These are phyloP conservation scores for Lasius fuliginosus DNA, from an alignment of 2,888 invertebrate genomes.

Conservation along the genomic window DNA sequence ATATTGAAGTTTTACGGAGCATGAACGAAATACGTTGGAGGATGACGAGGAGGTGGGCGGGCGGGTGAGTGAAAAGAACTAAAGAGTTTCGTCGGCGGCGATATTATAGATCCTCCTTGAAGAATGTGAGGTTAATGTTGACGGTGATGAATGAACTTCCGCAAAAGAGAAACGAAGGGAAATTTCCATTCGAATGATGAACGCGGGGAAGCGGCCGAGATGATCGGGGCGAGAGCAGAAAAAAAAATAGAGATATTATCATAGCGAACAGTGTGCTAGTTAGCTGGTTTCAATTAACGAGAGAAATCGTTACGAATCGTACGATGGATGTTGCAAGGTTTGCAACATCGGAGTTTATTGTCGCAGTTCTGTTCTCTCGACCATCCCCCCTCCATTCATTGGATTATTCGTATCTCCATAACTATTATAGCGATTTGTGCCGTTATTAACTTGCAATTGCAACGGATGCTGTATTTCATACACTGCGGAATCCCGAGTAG, in stretches of 20 bases:
- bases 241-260: constrained; percentile 8
- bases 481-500: background rate
- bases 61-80: constrained; percentile 24
- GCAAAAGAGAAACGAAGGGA: constrained; percentile 44
- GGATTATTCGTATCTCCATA: constrained; percentile 17
- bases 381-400: constrained; percentile 23
- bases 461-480: constrained; percentile 5
- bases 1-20: constrained; percentile 75
- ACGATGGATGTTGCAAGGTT: constrained; percentile 5
- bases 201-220: constrained; percentile 3
- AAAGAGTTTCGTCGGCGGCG: constrained; percentile 58
- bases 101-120: constrained; percentile 71
- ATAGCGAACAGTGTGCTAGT: background rate
- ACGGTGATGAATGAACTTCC: constrained; percentile 64
- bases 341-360: background rate
- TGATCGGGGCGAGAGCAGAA: constrained; percentile 1
- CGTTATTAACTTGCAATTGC: constrained; percentile 29
- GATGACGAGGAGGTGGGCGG: constrained; percentile 47
- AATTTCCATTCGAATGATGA: constrained; percentile 56
- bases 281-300: constrained; percentile 52
- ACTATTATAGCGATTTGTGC: constrained; percentile 17
- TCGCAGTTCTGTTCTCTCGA: constrained; percentile 1
- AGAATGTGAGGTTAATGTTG: constrained; percentile 41
- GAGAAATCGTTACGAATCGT: constrained; percentile 13
- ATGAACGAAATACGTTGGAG: constrained; percentile 72